phyloP scores from a whole-genome alignment of 2,888 invertebrate species.

The Copidosoma aretas region DNA sequence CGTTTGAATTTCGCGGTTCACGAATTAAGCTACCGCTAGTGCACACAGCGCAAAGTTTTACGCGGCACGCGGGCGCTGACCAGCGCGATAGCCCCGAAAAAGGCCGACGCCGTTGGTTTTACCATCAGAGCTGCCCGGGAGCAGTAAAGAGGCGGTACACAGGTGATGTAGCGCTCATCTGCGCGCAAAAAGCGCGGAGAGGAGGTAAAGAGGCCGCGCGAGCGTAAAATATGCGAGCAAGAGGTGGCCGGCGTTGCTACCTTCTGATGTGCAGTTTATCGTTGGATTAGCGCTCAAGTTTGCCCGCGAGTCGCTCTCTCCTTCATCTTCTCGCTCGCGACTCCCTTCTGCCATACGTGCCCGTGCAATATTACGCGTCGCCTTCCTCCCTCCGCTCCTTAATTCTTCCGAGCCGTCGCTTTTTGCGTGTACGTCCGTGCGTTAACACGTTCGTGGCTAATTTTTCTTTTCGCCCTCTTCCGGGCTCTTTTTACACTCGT shows the following conservation, averaged over 20 bases:
- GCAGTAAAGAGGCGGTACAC: too few species aligned
- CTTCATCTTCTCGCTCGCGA: background rate
- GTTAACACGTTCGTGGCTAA: constrained; percentile 2
- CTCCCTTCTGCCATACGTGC: background rate
- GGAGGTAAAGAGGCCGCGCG: constrained; percentile 16
- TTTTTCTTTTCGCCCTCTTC: constrained; percentile 15
- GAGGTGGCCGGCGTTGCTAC: constrained; percentile 12
- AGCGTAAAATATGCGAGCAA: constrained; percentile 41
- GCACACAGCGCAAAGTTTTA: too few species aligned
- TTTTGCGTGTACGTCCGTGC: constrained; percentile 12
- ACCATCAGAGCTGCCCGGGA: too few species aligned
- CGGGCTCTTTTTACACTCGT: constrained; percentile 10
- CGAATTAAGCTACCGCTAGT: too few species aligned
- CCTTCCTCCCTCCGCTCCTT: constrained; percentile 11
- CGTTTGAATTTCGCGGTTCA: too few species aligned
- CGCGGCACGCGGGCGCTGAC: too few species aligned
- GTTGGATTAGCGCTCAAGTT: constrained; percentile 44
- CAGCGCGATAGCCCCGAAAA: too few species aligned
- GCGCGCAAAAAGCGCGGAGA: background rate
- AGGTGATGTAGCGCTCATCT: constrained; percentile 13
- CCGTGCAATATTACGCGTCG: constrained; percentile 26
- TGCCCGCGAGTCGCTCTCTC: constrained; percentile 28
- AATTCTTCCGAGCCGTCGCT: constrained; percentile 4
- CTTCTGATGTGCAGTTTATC: constrained; percentile 44
- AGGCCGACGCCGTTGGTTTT: too few species aligned